phyloP scores from a whole-genome alignment of 2,888 invertebrate genomes.

The Phytoseiulus persimilis region DNA sequence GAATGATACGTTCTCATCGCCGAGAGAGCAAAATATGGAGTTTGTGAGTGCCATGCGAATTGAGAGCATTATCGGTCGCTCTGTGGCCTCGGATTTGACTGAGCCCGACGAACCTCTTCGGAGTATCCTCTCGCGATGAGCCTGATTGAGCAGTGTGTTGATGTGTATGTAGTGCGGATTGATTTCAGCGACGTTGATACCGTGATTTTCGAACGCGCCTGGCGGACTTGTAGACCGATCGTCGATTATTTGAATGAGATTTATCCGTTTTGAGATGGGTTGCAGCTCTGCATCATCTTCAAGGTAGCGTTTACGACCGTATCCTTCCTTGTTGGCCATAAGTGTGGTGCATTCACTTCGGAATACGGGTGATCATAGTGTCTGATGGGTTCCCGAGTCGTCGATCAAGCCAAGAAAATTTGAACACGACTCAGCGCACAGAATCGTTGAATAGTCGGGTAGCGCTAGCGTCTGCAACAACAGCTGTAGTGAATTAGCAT shows the following conservation, averaged over 20 bases:
- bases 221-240: not conserved
- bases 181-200: too few relatives aligned
- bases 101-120: too few relatives aligned
- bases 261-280: constrained; percentile 16
- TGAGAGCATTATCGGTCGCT: too few relatives aligned
- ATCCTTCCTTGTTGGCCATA: not conserved
- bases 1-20: too few relatives aligned
- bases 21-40: too few relatives aligned
- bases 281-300: constrained; percentile 27
- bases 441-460: not conserved
- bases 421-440: not conserved
- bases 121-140: constrained; percentile 22
- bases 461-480: not conserved
- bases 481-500: not conserved
- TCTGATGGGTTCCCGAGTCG: not conserved
- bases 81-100: too few relatives aligned
- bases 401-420: not conserved
- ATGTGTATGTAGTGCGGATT: not conserved
- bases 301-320: constrained; percentile 12
- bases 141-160: constrained; percentile 9
- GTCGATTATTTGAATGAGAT: constrained; percentile 26
- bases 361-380: not conserved
- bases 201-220: not conserved
- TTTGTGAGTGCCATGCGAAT: too few relatives aligned
- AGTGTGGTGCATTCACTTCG: not conserved